Evolutionary conservation across 1,140 invertebrate genomes (phyloP).

Genomic region (Lutraria rhynchaena): DNA sequence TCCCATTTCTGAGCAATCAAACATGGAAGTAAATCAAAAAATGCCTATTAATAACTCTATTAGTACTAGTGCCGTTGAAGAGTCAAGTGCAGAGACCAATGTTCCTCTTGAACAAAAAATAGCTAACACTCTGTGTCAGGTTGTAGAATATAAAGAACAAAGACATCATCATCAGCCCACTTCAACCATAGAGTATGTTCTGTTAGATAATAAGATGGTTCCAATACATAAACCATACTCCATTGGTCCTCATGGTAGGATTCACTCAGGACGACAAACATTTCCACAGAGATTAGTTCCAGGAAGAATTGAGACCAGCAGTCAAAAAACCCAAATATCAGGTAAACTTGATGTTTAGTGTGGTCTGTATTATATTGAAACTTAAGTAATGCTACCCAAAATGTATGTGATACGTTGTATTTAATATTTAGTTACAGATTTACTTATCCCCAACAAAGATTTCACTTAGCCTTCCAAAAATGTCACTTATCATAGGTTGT

Average conservation of each 20-base stretch:
- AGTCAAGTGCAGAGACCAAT: background rate
- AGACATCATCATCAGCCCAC: background rate
- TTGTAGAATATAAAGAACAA: conserved; percentile 21
- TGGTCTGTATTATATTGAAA: no score
- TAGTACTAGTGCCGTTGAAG: background rate
- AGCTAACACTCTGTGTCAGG: conserved; percentile 29
- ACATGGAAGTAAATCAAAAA: background rate
- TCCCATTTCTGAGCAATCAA: background rate
- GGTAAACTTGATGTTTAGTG: no score
- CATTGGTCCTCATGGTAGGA: background rate
- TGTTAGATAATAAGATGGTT: conserved; percentile 49
- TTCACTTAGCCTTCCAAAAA: no score
- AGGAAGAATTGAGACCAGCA: conserved; percentile 9
- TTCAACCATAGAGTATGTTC: conserved; percentile 43
- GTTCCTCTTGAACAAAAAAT: conserved; percentile 24
- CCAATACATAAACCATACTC: conserved; percentile 42
- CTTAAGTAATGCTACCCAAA: no score
- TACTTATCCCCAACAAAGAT: no score
- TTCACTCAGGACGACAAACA: background rate
- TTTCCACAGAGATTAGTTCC: background rate
- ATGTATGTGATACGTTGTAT: no score
- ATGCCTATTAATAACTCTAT: background rate
- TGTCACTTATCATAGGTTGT: no score
- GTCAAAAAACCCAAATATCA: background rate
- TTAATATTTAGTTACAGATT: no score